Base-by-base conservation (phyloP, 2,113 vertebrate species). In the Caloenas nicobarica region DNA sequence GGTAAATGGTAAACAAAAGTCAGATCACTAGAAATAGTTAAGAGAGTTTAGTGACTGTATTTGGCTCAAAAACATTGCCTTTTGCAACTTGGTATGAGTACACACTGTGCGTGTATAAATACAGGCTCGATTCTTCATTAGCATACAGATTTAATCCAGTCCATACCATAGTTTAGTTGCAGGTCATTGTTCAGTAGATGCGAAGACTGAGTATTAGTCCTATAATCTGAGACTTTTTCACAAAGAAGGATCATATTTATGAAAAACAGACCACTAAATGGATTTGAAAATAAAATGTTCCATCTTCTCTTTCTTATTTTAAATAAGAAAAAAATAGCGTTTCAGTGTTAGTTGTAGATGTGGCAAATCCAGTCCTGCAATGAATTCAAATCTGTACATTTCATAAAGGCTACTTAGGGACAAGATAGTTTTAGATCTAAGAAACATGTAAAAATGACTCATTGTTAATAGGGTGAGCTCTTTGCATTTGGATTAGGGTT, bases 401-500 rank as follows among this genome's bases (percentile, higher is more conserved):
- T 93, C 85, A 83, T 95, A 96, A 95, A 96, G 96, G 80, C 96
- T 95, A 97, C 96, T 95, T 92, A 93, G 94, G 96, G 95, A 97
- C 97, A 96, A 95, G 95, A 94, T 93, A 88, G 91, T 96, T 96
- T 97, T 88, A 96, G 94, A 97, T 97, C 96, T 97, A 95, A 96
- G 92, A 96, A 97, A 96, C 97, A 86, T 74, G 82, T 95, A 66
- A 93, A 93, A 95, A 82, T 96, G 96, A 97, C 92, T 98, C 97
- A 97, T 95, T 90, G 60, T 97, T 97, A 97, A 97, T 89, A 96
- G 93, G 97, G 96, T 95, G 96, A 97, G 93, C 86, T 96, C 97
- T 98, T 97, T 97, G 96, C 97, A 98, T 97, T 97, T 97, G 97
- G 97, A 97, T 98, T 96, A 98, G 96, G 97, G 96, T 96, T 97